These are phyloP conservation scores for Silurus lanzhouensis DNA, from an alignment of 2,797 vertebrate species.

Conservation along the genomic window DNA sequence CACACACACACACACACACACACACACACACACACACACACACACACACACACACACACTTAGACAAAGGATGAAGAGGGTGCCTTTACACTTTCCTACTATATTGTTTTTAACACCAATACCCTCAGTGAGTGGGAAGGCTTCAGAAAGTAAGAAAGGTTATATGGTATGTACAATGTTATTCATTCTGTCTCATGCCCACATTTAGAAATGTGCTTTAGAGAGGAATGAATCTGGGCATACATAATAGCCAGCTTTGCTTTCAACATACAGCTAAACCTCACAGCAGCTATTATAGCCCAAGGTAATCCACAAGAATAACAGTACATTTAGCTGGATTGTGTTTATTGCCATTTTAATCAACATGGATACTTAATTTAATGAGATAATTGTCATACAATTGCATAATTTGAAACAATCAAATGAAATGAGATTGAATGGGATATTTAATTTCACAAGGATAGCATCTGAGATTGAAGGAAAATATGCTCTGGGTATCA, in stretches of 20 bases:
- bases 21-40: not conserved
- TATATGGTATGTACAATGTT: conserved; percentile 41
- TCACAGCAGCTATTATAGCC: not conserved
- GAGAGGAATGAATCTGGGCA: conserved; percentile 23
- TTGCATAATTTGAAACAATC: not conserved
- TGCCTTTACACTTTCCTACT: not conserved
- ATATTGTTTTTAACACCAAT: conserved; percentile 32
- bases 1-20: conserved; percentile 7
- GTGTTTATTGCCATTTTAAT: not conserved
- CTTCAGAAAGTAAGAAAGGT: conserved; percentile 1
- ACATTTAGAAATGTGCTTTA: conserved; percentile 42
- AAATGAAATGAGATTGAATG: not conserved
- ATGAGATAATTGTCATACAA: not conserved
- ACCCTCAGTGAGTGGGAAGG: conserved; percentile 27
- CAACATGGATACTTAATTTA: not conserved
- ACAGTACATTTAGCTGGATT: not conserved
- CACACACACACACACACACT: not conserved
- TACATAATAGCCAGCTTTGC: conserved; percentile 14
- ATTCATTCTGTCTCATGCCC: conserved; percentile 46
- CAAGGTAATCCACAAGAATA: conserved; percentile 2
- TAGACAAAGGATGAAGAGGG: not conserved
- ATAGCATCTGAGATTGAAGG: not conserved
- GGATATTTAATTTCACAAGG: not conserved
- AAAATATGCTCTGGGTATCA: not conserved
- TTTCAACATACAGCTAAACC: conserved; percentile 22